phyloP scores from a whole-genome alignment of 2,888 invertebrate genomes.

The Euphydryas editha region DNA sequence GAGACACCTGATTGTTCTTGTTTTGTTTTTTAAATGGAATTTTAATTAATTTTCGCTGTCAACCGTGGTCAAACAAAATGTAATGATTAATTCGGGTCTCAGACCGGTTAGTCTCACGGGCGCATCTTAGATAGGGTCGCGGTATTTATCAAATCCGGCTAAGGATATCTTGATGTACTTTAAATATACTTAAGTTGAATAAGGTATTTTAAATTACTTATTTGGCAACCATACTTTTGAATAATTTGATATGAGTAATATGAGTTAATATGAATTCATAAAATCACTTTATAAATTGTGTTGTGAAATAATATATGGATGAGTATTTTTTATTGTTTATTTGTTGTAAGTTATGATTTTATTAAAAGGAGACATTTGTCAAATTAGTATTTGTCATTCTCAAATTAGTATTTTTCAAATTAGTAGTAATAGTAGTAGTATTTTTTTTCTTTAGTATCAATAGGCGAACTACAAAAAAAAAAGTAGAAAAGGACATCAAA shows the following conservation, averaged over 20 bases:
- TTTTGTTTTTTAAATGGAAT: slow-evolving; percentile 75
- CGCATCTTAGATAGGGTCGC: slow-evolving; percentile 45
- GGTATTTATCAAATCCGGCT: slow-evolving; percentile 46
- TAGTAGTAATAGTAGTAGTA: too few species aligned
- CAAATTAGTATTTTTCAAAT: too few species aligned
- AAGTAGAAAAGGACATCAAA: too few species aligned
- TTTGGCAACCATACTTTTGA: neutral
- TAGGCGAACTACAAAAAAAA: too few species aligned
- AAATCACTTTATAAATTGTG: neutral
- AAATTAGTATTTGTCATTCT: too few species aligned
- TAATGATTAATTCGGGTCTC: slow-evolving; percentile 75
- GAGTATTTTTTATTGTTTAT: neutral
- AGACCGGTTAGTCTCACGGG: slow-evolving; percentile 49
- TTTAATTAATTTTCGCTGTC: slow-evolving; percentile 82
- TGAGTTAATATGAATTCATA: neutral
- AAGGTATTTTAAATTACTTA: neutral
- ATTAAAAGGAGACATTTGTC: too few species aligned
- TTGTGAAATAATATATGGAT: neutral
- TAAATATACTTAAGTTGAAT: slow-evolving; percentile 12
- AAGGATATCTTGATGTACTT: slow-evolving; percentile 27
- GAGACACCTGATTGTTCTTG: slow-evolving; percentile 75
- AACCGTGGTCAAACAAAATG: slow-evolving; percentile 75
- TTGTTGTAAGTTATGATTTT: neutral
- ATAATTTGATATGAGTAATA: neutral
- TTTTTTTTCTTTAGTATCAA: too few species aligned